Evolutionary conservation across 1,140 invertebrate genomes (phyloP), one percentile per base, ranked within the genome.

Genomic region (Pectinophora gossypiella): DNA sequence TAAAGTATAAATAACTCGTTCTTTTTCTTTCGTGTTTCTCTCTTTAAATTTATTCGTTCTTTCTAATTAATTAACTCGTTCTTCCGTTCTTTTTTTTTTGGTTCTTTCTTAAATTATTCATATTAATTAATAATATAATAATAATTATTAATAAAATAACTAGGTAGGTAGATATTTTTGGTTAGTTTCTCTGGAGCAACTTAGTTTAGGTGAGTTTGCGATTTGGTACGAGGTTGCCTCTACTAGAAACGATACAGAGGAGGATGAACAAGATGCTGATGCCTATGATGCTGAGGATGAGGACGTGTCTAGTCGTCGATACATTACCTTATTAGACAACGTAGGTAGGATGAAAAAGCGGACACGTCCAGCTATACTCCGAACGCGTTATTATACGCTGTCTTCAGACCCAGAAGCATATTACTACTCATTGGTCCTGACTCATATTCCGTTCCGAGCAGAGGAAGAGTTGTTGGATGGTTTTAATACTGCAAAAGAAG

Each of bases 401-500:
- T 7, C 36, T 38, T 6, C 36, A 7, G 36, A 38, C 13, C 6
- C 6, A 38, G 36, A 38, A 38, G 36, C 6, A 6, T 38, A 38
- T 13, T 38, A 7, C 13, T 38, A 38, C 36, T 7, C 6, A 6
- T 38, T 7, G 6, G 6, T 38, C 13, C 6, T 38, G 13, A 13
- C 36, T 6, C 36, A 38, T 13, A 13, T 38, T 38, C 36, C 36
- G 6, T 38, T 38, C 13, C 6, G 36, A 13, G 13, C 6, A 6
- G 36, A 38, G 36, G 36, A 38, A 13, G 6, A 6, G 36, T 22
- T 64, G 44, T 43, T 78, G 13, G 66, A 51, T 47, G 64, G 54
- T 7, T 73, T 55, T 40, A 47, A 67, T 61, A 73, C 46, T 54
- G 63, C 71, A 20, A 68, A 61, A 61, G 61, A 71, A 6, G 73